Evolutionary conservation across 1,140 invertebrate species (phyloP), one percentile per base, ranked within the genome.

Genomic region (Camponotus floridanus): DNA sequence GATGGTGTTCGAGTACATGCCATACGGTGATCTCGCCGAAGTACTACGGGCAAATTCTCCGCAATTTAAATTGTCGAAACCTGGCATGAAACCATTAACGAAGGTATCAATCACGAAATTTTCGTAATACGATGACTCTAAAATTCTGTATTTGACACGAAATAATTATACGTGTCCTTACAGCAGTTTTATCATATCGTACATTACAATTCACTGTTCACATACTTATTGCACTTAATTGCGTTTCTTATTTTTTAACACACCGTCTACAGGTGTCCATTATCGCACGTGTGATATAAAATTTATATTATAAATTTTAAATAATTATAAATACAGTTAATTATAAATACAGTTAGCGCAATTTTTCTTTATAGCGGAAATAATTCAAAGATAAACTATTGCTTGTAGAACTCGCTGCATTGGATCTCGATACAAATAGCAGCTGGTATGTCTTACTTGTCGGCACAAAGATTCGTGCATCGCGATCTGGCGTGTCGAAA

Each of bases 1-100:
- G 97, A 98, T 99, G 98, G 96, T 99, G 3, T 99, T 99, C 92
- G 98, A 99, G 93, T 99, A 97, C 91, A 99, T 99, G 98, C 96
- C 97, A 26, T 96, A 97, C 93, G 98, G 98, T 0, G 98, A 99
- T 93, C 95, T 99, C 61, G 97, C 98, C 0, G 97, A 98, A 81
- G 96, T 99, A 2, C 93, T 99, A 9, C 94, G 98, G 67, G 96
- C 95, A 33, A 98, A 97, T 76, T 96, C 96, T 1, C 93, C 94
- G 13, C 92, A 94, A 11, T 91, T 95, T 4, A 92, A 92, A 68
- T 92, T 92, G 51, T 92, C 92, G 45, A 95, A 95, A 57, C 93
- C 94, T 9, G 94, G 91, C 76, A 83, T 95, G 3, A 91, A 93
- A 64, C 92, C 93, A 15, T 91, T 96, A 26, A 95, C 93, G 1